Percentiles rank a stretch among this genome's conserved stretches.
phyloP scores from a whole-genome alignment of 2,888 invertebrate species.

The Aelia acuminata region DNA sequence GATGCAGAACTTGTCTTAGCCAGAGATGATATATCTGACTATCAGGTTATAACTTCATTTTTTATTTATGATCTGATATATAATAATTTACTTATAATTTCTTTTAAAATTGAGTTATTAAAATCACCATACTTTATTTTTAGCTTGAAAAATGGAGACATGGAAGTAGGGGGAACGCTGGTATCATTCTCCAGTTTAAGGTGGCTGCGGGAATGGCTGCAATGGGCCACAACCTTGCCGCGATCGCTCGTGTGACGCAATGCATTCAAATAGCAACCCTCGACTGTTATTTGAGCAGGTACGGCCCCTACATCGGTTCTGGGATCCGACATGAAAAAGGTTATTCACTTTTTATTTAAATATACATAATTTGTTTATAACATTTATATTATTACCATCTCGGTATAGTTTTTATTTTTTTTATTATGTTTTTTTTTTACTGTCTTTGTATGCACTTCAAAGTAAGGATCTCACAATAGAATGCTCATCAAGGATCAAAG shows the following conservation, averaged over 20 bases:
- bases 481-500: no score
- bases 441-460: no score
- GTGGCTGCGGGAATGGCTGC: slow-evolving; percentile 68
- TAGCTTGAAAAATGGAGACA: slow-evolving; percentile 9
- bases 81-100: background rate
- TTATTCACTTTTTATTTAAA: background rate
- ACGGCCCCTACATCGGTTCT: background rate
- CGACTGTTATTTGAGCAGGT: background rate
- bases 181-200: slow-evolving; percentile 72
- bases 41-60: background rate
- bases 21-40: slow-evolving; percentile 50
- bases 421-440: no score
- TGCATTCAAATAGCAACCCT: slow-evolving; percentile 27
- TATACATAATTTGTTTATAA: background rate
- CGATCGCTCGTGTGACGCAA: background rate
- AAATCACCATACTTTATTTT: background rate
- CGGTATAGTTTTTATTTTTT: no score
- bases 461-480: no score
- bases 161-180: slow-evolving; percentile 67
- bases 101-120: background rate
- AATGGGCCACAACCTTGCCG: slow-evolving; percentile 69
- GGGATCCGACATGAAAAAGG: slow-evolving; percentile 15
- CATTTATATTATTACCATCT: no score
- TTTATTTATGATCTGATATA: background rate
- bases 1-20: slow-evolving; percentile 21